A percentile compares a stretch with the other conserved stretches of the same genome.
phyloP scores from a whole-genome alignment of 2,888 invertebrate genomes.

The Cheilosia vulpina region DNA sequence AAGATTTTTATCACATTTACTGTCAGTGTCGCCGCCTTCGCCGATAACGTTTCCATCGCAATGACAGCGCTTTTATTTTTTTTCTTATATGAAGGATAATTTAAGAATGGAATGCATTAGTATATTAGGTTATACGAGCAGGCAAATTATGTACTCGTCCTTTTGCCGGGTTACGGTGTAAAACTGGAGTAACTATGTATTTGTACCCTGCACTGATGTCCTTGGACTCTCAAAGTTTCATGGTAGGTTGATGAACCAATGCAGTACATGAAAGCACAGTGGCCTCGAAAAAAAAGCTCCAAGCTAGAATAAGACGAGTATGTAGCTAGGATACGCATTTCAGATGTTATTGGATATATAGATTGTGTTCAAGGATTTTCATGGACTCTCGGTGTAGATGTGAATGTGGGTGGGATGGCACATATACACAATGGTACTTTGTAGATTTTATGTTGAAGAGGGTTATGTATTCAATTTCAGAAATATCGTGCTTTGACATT shows the following conservation, averaged over 20 bases:
- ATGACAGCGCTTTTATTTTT: not conserved
- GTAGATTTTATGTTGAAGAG: not conserved
- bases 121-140: not conserved
- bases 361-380: conserved; percentile 63
- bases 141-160: conserved; percentile 46
- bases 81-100: conserved; percentile 33
- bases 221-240: conserved; percentile 78
- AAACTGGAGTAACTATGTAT: conserved; percentile 64
- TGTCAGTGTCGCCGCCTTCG: not conserved
- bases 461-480: not conserved
- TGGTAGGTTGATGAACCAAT: conserved; percentile 75
- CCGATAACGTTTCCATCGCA: not conserved
- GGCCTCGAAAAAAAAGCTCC: conserved; percentile 69
- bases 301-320: conserved; percentile 30
- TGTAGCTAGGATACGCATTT: conserved; percentile 61
- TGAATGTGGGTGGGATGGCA: not conserved
- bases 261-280: conserved; percentile 64
- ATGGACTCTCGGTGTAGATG: conserved; percentile 19
- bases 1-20: conserved; percentile 24
- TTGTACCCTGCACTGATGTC: conserved; percentile 75
- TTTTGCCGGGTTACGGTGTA: conserved; percentile 58
- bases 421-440: not conserved
- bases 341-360: conserved; percentile 71
- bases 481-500: not conserved
- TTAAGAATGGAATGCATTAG: conserved; percentile 22